phyloP scores from a whole-genome alignment of 2,797 vertebrate species.

The Nannoperca obscura region DNA sequence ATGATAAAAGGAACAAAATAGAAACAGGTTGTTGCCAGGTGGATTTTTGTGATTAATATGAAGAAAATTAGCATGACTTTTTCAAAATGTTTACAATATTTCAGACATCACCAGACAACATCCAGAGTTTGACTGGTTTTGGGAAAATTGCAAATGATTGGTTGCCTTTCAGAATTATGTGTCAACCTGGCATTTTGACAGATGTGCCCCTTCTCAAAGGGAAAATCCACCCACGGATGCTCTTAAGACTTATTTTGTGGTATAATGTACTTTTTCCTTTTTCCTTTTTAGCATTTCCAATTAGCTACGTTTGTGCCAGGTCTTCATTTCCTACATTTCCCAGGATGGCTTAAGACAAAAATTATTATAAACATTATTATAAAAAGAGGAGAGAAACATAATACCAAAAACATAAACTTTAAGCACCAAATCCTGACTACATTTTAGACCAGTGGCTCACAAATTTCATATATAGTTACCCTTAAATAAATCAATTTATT shows the following conservation, averaged over 20 bases:
- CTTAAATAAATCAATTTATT: not conserved
- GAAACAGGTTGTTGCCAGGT: conserved; percentile 18
- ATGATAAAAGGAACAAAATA: conserved; percentile 7
- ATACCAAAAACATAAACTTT: not conserved
- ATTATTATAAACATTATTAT: not conserved
- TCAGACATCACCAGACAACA: no score
- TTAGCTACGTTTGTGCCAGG: not conserved
- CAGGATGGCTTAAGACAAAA: conserved; percentile 12
- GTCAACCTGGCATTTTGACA: conserved; percentile 39
- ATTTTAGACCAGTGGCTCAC: not conserved
- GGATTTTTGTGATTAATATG: conserved; percentile 23
- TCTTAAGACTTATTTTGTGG: not conserved
- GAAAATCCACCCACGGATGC: conserved; percentile 39
- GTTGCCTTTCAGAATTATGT: conserved; percentile 70
- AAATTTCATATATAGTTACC: not conserved
- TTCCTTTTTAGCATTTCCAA: no score
- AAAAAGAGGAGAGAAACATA: not conserved
- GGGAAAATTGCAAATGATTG: conserved; percentile 43
- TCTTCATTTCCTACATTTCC: conserved; percentile 12
- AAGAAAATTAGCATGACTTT: conserved; percentile 48
- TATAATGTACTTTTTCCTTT: no score
- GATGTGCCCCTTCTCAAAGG: conserved; percentile 28
- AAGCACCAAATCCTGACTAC: not conserved
- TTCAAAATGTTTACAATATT: conserved; percentile 73
- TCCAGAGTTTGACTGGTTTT: conserved; percentile 52